A percentile compares a stretch with the other conserved stretches of the same genome.
Conservation (phyloP, 2,888 invertebrate species). For the Lacanobia oleracea region DNA sequence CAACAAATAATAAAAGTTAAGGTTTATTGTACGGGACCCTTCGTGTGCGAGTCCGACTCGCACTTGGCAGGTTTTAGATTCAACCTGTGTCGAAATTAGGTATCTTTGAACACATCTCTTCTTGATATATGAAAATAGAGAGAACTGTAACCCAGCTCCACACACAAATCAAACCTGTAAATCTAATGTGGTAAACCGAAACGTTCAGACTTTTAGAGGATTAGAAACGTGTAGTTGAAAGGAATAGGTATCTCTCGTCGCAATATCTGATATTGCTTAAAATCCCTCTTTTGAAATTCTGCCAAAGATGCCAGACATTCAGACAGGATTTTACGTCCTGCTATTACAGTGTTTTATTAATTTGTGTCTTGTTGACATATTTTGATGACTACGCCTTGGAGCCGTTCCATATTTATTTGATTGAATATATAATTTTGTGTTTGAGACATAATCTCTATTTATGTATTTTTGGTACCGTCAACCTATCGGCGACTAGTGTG, state of each 20-base stretch:
- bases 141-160: not conserved
- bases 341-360: constrained; percentile 25
- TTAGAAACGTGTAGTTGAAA: constrained; percentile 16
- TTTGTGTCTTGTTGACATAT: constrained; percentile 25
- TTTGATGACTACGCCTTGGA: constrained; percentile 9
- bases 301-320: constrained; percentile 54
- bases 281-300: constrained; percentile 52
- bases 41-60: too few species aligned
- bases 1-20: too few species aligned
- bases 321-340: constrained; percentile 37
- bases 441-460: not conserved
- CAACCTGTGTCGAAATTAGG: not conserved
- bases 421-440: constrained; percentile 5
- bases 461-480: too few species aligned
- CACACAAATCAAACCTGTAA: constrained; percentile 9
- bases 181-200: not conserved
- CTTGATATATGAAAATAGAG: not conserved
- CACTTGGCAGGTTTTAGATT: too few species aligned
- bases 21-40: too few species aligned
- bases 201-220: not conserved
- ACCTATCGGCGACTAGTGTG: not conserved
- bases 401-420: constrained; percentile 6
- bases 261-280: constrained; percentile 30
- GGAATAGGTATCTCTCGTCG: constrained; percentile 4
- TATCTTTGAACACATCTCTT: not conserved